Percentiles rank a stretch among this genome's conserved stretches.
Conservation (phyloP, 92 coral and sea anemone genomes). For the Phenganax subtilis region DNA sequence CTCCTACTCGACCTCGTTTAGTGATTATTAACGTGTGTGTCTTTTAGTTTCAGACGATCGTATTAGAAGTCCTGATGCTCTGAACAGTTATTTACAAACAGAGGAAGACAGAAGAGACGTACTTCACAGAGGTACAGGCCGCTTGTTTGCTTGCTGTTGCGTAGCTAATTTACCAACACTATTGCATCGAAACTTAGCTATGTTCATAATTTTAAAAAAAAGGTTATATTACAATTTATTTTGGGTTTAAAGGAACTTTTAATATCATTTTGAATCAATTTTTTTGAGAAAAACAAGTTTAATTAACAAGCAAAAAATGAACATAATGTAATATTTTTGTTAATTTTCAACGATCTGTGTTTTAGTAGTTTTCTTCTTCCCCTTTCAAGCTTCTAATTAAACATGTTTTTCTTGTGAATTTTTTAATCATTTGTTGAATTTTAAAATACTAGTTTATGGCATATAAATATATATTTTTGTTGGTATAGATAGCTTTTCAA, state of each 20-base stretch:
- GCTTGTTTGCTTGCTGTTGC: no score
- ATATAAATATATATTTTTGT: no score
- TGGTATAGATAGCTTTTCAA: slow-evolving; percentile 23
- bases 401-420: neutral
- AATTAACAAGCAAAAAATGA: no score
- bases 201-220: neutral
- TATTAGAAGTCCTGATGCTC: slow-evolving; percentile 67
- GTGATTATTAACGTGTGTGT: neutral
- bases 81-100: slow-evolving; percentile 66
- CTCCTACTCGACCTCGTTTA: neutral
- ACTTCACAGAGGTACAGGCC: slow-evolving; percentile 65
- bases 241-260: no score
- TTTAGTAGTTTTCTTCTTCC: neutral
- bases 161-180: no score
- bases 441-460: no score
- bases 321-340: no score
- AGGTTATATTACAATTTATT: no score
- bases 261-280: no score
- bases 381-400: neutral
- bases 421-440: no score
- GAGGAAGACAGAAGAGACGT: slow-evolving; percentile 69
- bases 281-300: no score
- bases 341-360: neutral
- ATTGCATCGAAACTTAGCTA: no score
- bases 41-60: slow-evolving; percentile 62